These are phyloP conservation scores for Gouania willdenowi DNA, from an alignment of 2,797 vertebrate species.

Conservation along the genomic window DNA sequence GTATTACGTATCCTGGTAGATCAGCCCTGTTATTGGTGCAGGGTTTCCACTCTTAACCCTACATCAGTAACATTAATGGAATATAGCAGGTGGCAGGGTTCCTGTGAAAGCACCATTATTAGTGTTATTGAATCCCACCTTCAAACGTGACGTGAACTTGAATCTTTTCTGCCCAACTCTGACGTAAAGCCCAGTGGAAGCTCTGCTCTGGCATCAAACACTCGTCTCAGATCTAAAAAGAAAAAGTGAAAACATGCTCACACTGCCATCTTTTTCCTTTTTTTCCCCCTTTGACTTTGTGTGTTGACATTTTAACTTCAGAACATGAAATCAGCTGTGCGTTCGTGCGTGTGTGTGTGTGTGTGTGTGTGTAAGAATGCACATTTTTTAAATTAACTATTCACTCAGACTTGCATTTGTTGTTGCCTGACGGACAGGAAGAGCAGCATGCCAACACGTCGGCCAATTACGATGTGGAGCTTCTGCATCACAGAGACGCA, in stretches of 20 bases:
- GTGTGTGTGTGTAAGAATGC: neutral
- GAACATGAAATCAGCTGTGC: conserved; percentile 76
- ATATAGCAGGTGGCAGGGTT: no score
- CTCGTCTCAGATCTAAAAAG: neutral
- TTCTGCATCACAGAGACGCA: conserved; percentile 95
- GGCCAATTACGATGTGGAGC: conserved; percentile 97
- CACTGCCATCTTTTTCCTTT: conserved; percentile 3
- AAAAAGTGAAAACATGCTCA: neutral
- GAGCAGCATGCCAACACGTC: conserved; percentile 99
- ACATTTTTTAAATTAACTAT: neutral
- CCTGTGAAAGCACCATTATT: no score
- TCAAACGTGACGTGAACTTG: no score
- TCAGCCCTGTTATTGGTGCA: no score
- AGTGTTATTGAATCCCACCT: no score
- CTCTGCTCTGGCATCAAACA: neutral
- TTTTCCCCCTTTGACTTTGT: conserved; percentile 37
- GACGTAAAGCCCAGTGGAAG: neutral
- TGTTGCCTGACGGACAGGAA: conserved; percentile 79
- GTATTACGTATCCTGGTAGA: no score
- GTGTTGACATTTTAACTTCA: conserved; percentile 24
- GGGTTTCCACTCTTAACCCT: no score
- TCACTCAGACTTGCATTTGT: conserved; percentile 29
- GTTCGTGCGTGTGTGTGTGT: conserved; percentile 12
- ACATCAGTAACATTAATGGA: no score
- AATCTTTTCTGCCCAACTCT: no score